Percentiles rank a stretch among this genome's conserved stretches.
Conservation (phyloP, 2,113 vertebrate species). For the Actenoides lindsayi region DNA sequence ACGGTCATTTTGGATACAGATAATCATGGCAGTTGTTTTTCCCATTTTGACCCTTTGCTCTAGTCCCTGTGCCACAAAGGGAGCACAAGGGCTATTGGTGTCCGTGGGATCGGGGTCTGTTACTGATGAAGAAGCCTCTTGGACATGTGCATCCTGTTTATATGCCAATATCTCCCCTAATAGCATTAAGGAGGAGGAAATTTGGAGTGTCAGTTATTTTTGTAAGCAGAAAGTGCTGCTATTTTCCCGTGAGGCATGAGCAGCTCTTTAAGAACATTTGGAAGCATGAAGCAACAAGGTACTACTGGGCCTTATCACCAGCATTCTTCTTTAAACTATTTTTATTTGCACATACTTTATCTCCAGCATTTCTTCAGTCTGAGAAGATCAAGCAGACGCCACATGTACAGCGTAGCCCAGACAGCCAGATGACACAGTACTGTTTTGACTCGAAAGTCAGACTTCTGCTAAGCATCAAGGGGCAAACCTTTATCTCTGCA, state of each 20-base stretch:
- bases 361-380: constrained; percentile 50
- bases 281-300: constrained; percentile 30
- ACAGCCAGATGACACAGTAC: constrained; percentile 43
- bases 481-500: constrained; percentile 57
- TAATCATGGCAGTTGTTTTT: not conserved
- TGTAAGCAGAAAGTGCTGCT: not conserved
- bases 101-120: not conserved
- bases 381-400: constrained; percentile 45
- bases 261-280: not conserved
- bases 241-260: not conserved
- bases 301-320: not conserved
- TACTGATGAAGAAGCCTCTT: not conserved
- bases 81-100: not conserved
- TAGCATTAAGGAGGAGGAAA: not conserved
- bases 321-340: constrained; percentile 62
- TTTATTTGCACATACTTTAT: constrained; percentile 44
- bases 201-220: constrained; percentile 28
- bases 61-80: not conserved
- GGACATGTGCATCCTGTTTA: not conserved
- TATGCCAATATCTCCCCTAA: not conserved
- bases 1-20: not conserved
- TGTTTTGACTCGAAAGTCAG: constrained; percentile 56
- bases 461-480: constrained; percentile 61
- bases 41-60: not conserved
- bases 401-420: not conserved